Conservation (phyloP, 35 echinoderm and acorn worm species). For the Patiria miniata region DNA sequence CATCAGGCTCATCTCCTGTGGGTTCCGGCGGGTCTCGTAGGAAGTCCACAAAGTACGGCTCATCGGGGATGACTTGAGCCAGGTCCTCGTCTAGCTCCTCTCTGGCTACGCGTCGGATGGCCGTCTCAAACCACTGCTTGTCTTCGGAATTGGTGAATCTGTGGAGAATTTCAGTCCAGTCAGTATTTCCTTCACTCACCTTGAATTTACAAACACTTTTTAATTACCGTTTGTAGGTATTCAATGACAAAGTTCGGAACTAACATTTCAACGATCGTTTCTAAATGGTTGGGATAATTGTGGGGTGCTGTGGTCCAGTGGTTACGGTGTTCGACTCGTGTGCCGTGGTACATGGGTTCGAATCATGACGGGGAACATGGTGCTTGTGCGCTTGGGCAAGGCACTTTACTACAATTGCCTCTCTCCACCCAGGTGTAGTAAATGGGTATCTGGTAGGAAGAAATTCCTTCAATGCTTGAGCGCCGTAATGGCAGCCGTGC, state of each 20-base stretch:
- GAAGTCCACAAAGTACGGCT: constrained; percentile 99
- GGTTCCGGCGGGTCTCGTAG: constrained; percentile 94
- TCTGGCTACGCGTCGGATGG: constrained; percentile 51
- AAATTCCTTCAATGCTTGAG: no score
- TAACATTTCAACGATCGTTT: not conserved
- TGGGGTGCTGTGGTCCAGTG: no score
- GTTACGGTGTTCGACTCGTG: no score
- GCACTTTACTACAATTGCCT: no score
- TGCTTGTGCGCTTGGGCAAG: no score
- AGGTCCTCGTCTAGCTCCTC: constrained; percentile 62
- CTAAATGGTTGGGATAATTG: not conserved
- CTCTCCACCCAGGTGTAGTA: no score
- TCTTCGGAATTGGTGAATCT: constrained; percentile 89
- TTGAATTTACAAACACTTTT: not conserved
- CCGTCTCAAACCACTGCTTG: constrained; percentile 90
- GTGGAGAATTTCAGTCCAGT: not conserved
- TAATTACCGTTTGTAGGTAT: no score
- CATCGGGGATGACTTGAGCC: constrained; percentile 42
- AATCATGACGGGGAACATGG: no score
- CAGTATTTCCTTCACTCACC: not conserved
- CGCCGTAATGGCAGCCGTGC: no score
- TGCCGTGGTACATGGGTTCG: no score
- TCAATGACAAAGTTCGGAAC: not conserved
- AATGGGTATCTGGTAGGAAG: no score
- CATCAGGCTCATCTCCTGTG: constrained; percentile 95